These are phyloP conservation scores for Pangasius macronema DNA, from an alignment of 2,797 vertebrate species.

Conservation along the genomic window DNA sequence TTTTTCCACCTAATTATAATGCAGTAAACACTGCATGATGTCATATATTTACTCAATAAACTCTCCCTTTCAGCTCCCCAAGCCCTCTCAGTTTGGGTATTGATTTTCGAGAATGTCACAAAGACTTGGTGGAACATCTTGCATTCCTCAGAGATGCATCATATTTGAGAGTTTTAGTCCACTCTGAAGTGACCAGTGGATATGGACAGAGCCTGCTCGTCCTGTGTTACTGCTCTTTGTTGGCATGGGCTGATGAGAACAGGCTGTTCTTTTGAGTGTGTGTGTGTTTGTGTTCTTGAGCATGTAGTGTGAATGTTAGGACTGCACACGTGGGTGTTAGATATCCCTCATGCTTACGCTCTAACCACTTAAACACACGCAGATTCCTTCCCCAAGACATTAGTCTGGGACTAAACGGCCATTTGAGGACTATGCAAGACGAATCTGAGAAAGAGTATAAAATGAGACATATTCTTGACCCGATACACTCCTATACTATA, in stretches of 20 bases:
- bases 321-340: slow-evolving; percentile 66
- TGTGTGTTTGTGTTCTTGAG: slow-evolving; percentile 46
- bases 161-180: neutral
- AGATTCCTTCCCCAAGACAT: slow-evolving; percentile 52
- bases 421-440: no score
- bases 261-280: slow-evolving; percentile 31
- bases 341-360: slow-evolving; percentile 69
- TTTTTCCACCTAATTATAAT: neutral
- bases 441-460: no score
- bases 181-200: neutral
- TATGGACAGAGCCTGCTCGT: slow-evolving; percentile 34
- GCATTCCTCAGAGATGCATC: slow-evolving; percentile 62
- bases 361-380: slow-evolving; percentile 69
- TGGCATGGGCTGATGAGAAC: slow-evolving; percentile 53
- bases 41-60: slow-evolving; percentile 3
- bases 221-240: slow-evolving; percentile 37
- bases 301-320: slow-evolving; percentile 54
- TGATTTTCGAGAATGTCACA: slow-evolving; percentile 69
- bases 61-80: neutral
- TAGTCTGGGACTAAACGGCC: slow-evolving; percentile 19
- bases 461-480: no score
- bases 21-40: neutral
- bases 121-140: slow-evolving; percentile 68
- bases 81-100: slow-evolving; percentile 42
- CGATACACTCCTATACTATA: no score